These are phyloP conservation scores for Bagarius yarrelli DNA, from an alignment of 2,113 vertebrate genomes.

Conservation along the genomic window DNA sequence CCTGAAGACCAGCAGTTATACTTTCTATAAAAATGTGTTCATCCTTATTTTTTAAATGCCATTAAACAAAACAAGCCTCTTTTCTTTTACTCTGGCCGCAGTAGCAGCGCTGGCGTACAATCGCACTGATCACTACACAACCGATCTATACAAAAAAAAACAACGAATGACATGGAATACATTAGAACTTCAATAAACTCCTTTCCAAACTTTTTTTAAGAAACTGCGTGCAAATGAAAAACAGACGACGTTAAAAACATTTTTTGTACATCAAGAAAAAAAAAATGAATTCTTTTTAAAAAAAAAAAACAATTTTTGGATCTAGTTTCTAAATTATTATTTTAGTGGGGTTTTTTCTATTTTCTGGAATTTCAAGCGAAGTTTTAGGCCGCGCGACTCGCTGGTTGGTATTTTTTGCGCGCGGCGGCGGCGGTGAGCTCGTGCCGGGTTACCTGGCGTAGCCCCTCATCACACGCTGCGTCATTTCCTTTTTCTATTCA, in stretches of 20 bases:
- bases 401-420: conserved; percentile 76
- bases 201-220: conserved; percentile 88
- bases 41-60: conserved; percentile 88
- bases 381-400: conserved; percentile 84
- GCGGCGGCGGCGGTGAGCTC: conserved; percentile 75
- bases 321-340: conserved; percentile 99
- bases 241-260: conserved; percentile 68
- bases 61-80: conserved; percentile 84
- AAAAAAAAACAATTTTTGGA: conserved; percentile 88
- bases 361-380: conserved; percentile 77
- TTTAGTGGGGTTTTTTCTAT: conserved; percentile 94
- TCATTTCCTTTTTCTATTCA: conserved; percentile 68
- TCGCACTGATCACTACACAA: conserved; percentile 87
- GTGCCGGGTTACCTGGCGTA: conserved; percentile 86
- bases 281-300: conserved; percentile 88
- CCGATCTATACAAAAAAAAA: conserved; percentile 34
- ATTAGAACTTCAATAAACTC: conserved; percentile 80
- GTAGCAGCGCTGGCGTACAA: conserved; percentile 95
- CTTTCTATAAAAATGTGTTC: conserved; percentile 96
- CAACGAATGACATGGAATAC: conserved; percentile 68
- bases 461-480: conserved; percentile 66
- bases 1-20: conserved; percentile 95
- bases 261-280: conserved; percentile 89
- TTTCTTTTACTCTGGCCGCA: conserved; percentile 97
- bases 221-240: conserved; percentile 60